phyloP scores from a whole-genome alignment of 2,888 invertebrate species.

The Tinea trinotella region DNA sequence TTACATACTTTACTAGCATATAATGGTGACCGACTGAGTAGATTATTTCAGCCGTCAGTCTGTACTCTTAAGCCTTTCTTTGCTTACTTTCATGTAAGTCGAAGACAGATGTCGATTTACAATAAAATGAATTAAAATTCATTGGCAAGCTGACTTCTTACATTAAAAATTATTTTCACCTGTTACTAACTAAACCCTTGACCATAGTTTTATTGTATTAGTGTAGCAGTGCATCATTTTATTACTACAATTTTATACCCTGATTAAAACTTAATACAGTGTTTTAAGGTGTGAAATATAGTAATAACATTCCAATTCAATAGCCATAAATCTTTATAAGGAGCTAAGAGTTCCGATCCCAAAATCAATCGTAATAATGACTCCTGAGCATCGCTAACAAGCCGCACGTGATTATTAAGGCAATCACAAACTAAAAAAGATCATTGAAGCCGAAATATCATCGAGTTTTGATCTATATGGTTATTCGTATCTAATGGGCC shows the following conservation, averaged over 20 bases:
- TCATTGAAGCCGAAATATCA: slow-evolving; percentile 12
- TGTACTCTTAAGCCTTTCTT: too few species aligned
- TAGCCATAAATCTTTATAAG: slow-evolving; percentile 17
- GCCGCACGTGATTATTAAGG: slow-evolving; percentile 63
- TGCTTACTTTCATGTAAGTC: too few species aligned
- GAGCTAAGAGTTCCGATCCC: slow-evolving; percentile 17
- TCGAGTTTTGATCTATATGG: slow-evolving; percentile 51
- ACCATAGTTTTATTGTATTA: neutral
- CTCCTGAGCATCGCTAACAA: slow-evolving; percentile 60
- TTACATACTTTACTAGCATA: too few species aligned
- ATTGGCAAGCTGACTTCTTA: too few species aligned
- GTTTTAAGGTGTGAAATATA: slow-evolving; percentile 13
- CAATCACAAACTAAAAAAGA: slow-evolving; percentile 28
- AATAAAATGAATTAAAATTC: too few species aligned
- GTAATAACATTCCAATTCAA: neutral
- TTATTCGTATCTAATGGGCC: slow-evolving; percentile 59
- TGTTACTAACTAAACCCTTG: neutral
- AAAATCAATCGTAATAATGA: slow-evolving; percentile 55
- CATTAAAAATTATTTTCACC: too few species aligned
- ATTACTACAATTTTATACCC: slow-evolving; percentile 1
- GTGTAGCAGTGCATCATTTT: neutral
- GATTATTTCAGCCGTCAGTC: too few species aligned
- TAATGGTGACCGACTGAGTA: too few species aligned
- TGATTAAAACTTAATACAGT: slow-evolving; percentile 6
- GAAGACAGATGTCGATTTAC: too few species aligned